Conservation (phyloP, 2,797 vertebrate genomes). For the Arnoldichthys spilopterus region DNA sequence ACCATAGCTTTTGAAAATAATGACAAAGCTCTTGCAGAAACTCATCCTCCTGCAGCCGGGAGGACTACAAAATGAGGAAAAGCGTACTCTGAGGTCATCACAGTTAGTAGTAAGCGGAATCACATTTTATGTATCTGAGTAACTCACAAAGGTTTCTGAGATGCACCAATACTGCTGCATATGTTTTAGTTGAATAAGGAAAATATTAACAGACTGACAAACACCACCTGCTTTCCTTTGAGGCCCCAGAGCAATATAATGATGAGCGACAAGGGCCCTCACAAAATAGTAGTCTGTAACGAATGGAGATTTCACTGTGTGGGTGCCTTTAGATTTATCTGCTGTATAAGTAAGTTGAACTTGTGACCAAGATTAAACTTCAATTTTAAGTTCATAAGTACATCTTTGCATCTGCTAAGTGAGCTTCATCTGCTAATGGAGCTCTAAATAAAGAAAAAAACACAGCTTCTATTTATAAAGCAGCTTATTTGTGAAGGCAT, state of each 20-base stretch:
- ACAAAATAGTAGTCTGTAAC: neutral
- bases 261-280: neutral
- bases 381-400: neutral
- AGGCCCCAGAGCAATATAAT: neutral
- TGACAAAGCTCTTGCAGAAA: neutral
- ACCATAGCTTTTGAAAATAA: neutral
- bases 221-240: neutral
- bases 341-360: neutral
- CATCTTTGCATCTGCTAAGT: neutral
- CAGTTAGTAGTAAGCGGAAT: slow-evolving; percentile 69
- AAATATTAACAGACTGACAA: neutral
- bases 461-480: slow-evolving; percentile 3
- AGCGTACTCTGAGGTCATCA: slow-evolving; percentile 64
- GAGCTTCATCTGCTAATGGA: neutral
- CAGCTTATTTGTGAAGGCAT: slow-evolving; percentile 18
- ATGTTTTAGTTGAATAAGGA: no score
- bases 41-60: slow-evolving; percentile 50
- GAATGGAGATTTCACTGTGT: neutral
- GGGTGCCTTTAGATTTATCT: neutral
- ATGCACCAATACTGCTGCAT: slow-evolving; percentile 26
- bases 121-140: slow-evolving; percentile 51
- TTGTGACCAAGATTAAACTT: neutral
- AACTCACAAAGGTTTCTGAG: neutral
- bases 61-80: slow-evolving; percentile 54
- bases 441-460: neutral